Evolutionary conservation across 2,797 vertebrate genomes (phyloP), one percentile per base, ranked within the genome.

Genomic region (Pampus argenteus): DNA sequence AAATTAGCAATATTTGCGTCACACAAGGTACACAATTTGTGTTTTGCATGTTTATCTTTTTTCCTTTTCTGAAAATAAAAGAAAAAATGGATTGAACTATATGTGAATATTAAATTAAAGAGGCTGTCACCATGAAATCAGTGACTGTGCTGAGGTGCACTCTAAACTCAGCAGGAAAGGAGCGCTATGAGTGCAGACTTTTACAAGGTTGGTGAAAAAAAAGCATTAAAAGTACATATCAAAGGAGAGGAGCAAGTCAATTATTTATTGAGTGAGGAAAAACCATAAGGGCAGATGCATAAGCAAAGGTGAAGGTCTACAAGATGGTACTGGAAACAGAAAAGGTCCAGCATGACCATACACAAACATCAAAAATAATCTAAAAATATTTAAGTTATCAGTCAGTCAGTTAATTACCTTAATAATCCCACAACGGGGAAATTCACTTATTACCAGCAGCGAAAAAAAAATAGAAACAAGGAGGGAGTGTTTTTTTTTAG

Each of bases 221-320:
- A 84, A 79, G 81, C 87, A 87, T 86, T 83, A 89, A 90, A 44
- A 82, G 80, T 82, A 86, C 78, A 89, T 87, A 89, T 89, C 86
- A 93, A 92, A 93, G 85, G 72, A 90, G 82, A 73, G 78, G 70
- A 76, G 55, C 66, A 54, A 75, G 89, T 93, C 76, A 91, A 92
- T 93, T 91, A 92, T 94, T 93, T 79, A 92, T 86, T 82, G 88
- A 90, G 78, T 76, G 76, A 76, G 69, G 67, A 58, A 77, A 74
- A 86, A 81, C 51, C 85, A 83, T 60, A 77, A 78, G 84, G 81
- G 62, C 54, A 78, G 71, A 87, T 51, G 80, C 20, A 29, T 84
- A 91, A 92, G 92, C 86, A 92, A 89, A 90, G 78, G 80, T 84
- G 66, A 61, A 60, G 64, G 70, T 84, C 61, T 77, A 11, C 67